These are phyloP conservation scores for Conus ventricosus DNA, from an alignment of 1,140 invertebrate species.

Conservation along the genomic window DNA sequence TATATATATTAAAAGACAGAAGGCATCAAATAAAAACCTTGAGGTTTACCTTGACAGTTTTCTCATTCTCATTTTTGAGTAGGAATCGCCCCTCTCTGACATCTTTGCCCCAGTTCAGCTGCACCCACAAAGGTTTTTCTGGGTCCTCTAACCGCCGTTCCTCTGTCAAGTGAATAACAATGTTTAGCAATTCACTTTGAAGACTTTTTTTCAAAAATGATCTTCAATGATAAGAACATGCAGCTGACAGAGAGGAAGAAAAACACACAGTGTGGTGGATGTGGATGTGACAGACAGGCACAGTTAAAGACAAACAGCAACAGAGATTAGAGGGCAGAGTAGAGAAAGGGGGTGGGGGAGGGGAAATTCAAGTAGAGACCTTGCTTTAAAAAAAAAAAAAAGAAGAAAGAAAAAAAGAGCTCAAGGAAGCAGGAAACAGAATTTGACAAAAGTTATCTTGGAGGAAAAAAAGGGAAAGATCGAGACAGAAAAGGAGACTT, in stretches of 20 bases:
- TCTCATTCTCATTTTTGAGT: constrained; percentile 86
- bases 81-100: constrained; percentile 98
- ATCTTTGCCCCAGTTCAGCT: constrained; percentile 99
- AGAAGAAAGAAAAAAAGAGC: neutral
- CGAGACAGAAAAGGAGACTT: too few relatives aligned
- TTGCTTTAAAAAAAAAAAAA: neutral
- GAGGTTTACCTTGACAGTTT: constrained; percentile 52
- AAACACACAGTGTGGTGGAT: neutral
- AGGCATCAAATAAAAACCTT: too few relatives aligned
- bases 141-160: constrained; percentile 91
- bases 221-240: neutral
- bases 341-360: neutral
- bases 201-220: neutral
- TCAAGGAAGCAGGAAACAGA: neutral
- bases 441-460: too few relatives aligned
- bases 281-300: too few relatives aligned
- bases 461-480: neutral
- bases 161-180: constrained; percentile 77
- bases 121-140: constrained; percentile 97
- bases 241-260: neutral
- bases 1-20: neutral
- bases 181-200: neutral
- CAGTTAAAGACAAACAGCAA: too few relatives aligned
- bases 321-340: neutral
- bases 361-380: too few relatives aligned